phyloP scores from a whole-genome alignment of 2,797 vertebrate species.

The Dendrocincla fuliginosa region DNA sequence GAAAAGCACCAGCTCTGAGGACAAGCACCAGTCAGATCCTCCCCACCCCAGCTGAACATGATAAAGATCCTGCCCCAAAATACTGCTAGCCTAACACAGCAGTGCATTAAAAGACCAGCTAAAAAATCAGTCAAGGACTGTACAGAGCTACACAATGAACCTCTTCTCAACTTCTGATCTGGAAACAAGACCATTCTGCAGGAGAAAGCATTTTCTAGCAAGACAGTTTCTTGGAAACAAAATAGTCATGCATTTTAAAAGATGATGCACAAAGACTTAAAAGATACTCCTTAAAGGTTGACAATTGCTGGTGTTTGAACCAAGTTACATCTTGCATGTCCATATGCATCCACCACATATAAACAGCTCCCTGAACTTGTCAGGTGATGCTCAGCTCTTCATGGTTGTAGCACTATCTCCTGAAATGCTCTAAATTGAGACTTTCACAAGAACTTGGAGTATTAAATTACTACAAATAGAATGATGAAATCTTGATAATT shows the following conservation, averaged over 20 bases:
- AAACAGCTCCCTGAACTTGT: rapidly evolving
- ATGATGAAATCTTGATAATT: neutral
- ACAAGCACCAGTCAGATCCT: neutral
- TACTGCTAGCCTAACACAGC: neutral
- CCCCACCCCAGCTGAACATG: neutral
- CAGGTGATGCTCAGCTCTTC: neutral
- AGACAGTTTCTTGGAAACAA: neutral
- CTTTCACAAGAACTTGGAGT: neutral
- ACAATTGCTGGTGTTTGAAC: neutral
- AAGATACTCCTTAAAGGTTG: neutral
- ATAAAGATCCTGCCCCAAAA: neutral
- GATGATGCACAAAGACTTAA: rapidly evolving
- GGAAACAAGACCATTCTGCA: neutral
- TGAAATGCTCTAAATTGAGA: neutral
- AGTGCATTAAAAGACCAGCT: neutral
- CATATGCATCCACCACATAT: rapidly evolving
- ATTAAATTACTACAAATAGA: neutral
- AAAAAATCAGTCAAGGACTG: neutral
- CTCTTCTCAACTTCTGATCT: neutral
- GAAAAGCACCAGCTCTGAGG: neutral
- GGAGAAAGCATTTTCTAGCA: rapidly evolving
- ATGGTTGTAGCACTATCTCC: neutral
- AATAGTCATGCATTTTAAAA: neutral
- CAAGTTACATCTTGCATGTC: neutral
- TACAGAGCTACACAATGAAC: rapidly evolving